phyloP scores from a whole-genome alignment of 2,888 invertebrate species.

The Harpalus rufipes region DNA sequence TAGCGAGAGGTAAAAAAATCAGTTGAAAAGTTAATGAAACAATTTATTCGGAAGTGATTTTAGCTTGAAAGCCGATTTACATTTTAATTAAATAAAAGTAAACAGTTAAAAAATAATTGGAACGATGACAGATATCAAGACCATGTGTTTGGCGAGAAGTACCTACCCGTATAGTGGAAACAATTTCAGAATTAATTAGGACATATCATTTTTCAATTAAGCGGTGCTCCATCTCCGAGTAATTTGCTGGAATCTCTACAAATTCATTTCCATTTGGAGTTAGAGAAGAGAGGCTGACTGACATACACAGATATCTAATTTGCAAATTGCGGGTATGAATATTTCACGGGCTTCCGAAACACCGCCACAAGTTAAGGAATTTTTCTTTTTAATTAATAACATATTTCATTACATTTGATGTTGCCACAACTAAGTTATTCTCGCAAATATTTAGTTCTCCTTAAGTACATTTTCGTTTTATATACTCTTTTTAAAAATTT shows the following conservation, averaged over 20 bases:
- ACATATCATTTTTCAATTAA: slow-evolving; percentile 27
- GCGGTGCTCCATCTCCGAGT: background rate
- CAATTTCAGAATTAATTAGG: slow-evolving; percentile 16
- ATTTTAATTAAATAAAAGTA: slow-evolving; percentile 4
- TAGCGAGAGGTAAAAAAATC: too few species aligned
- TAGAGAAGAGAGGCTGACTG: background rate
- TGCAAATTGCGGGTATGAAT: slow-evolving; percentile 9
- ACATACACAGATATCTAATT: slow-evolving; percentile 25
- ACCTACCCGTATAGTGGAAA: background rate
- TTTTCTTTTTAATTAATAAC: background rate
- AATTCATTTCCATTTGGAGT: slow-evolving; percentile 18
- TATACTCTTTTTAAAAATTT: too few species aligned
- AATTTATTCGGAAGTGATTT: background rate
- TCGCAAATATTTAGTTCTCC: too few species aligned
- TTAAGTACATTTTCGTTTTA: too few species aligned
- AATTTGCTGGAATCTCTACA: slow-evolving; percentile 23
- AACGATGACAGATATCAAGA: slow-evolving; percentile 5
- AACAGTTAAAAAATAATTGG: background rate
- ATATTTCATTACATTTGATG: too few species aligned
- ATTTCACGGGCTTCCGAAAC: background rate
- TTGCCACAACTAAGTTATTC: too few species aligned
- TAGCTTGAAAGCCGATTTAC: background rate
- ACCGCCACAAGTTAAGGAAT: background rate
- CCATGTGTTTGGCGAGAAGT: background rate
- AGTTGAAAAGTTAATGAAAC: background rate